These are phyloP conservation scores for Zaprionus inermis DNA, from an alignment of 1,140 invertebrate genomes.

Conservation along the genomic window DNA sequence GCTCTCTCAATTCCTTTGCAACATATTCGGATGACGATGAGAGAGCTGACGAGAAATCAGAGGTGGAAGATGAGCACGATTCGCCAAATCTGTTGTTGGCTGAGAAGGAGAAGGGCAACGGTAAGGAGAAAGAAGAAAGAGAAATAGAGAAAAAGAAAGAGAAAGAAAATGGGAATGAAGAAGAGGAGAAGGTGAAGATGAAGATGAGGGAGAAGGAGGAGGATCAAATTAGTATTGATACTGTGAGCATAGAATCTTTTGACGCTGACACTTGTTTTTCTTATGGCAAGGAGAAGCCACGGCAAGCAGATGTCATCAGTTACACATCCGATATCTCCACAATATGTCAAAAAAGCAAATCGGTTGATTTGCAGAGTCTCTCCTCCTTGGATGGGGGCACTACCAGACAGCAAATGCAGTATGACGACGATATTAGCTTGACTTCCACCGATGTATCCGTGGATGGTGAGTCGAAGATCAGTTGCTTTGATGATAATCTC, in stretches of 20 bases:
- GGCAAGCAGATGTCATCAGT: background rate
- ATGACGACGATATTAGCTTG: constrained; percentile 13
- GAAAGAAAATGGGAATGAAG: no score
- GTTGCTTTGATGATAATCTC: background rate
- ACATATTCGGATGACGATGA: constrained; percentile 17
- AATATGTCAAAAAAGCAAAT: background rate
- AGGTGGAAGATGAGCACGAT: constrained; percentile 9
- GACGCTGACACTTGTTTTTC: constrained; percentile 20
- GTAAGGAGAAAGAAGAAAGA: no score
- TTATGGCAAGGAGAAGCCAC: background rate
- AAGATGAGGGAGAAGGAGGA: background rate
- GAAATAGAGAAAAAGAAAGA: no score
- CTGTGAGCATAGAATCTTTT: constrained; percentile 7
- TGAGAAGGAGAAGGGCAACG: no score
- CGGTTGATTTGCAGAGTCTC: background rate
- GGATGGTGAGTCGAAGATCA: background rate
- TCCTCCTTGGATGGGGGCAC: constrained; percentile 6
- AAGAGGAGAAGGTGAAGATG: background rate
- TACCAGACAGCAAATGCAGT: background rate
- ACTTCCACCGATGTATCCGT: background rate
- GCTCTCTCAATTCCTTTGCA: background rate
- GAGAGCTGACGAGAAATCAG: no score
- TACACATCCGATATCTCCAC: constrained; percentile 4
- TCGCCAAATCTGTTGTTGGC: no score
- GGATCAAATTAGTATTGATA: background rate